Evolutionary conservation across 2,113 vertebrate species (phyloP).

Genomic region (Brienomyrus brachyistius): DNA sequence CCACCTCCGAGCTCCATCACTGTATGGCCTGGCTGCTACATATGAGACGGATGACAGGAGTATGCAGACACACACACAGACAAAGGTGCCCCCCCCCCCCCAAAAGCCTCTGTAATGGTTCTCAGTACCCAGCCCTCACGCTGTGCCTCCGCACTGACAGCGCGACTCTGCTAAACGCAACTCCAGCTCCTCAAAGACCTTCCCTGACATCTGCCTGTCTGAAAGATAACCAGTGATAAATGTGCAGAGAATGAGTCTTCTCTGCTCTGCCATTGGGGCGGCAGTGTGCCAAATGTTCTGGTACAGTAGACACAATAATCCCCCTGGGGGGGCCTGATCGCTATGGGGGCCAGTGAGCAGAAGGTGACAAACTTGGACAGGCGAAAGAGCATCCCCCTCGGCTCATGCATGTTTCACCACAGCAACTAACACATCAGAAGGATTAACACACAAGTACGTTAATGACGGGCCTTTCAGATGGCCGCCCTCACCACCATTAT

Average conservation of each 20-base stretch:
- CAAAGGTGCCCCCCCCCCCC: neutral
- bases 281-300: constrained; percentile 60
- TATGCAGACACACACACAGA: neutral
- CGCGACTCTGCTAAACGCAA: neutral
- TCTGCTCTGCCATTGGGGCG: constrained; percentile 60
- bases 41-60: neutral
- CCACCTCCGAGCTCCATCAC: neutral
- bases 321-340: neutral
- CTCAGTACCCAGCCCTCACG: neutral
- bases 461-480: constrained; percentile 23
- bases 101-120: neutral
- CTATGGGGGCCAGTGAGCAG: neutral
- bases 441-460: constrained; percentile 5
- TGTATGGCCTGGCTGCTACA: neutral
- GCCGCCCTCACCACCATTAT: constrained; percentile 38
- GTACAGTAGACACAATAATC: constrained; percentile 11
- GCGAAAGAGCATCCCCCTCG: neutral
- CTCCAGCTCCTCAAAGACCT: neutral
- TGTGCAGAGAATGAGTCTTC: constrained; percentile 29
- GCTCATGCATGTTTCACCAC: neutral
- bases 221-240: neutral
- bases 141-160: neutral
- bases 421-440: neutral
- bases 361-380: neutral
- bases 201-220: neutral